A percentile compares a stretch with the other conserved stretches of the same genome.
Evolutionary conservation across 2,888 invertebrate genomes (phyloP).

Genomic region (Cordilura impudica): DNA sequence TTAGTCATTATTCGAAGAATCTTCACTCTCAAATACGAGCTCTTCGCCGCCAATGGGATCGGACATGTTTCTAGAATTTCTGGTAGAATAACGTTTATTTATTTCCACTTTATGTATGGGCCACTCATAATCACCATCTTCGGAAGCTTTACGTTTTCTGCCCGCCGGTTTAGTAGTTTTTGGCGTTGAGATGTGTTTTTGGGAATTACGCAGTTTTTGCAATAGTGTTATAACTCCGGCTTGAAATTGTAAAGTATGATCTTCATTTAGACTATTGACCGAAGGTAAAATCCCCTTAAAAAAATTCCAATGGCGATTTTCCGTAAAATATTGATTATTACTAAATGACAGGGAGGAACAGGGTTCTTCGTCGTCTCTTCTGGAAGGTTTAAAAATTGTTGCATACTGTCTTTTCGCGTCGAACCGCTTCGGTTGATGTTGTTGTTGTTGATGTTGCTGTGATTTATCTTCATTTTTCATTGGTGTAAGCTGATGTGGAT

Average conservation of each 20-base stretch:
- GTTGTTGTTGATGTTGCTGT: not conserved
- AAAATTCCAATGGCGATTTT: slow-evolving; percentile 52
- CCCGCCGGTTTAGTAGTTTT: not conserved
- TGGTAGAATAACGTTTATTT: not conserved
- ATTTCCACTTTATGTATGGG: not conserved
- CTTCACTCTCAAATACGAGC: not conserved
- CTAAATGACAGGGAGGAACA: not conserved
- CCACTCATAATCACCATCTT: not conserved
- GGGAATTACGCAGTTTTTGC: slow-evolving; percentile 38
- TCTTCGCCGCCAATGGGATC: slow-evolving; percentile 37
- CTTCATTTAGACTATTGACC: slow-evolving; percentile 29
- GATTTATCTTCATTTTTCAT: not conserved
- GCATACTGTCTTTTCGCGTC: not conserved
- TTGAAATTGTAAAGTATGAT: slow-evolving; percentile 47
- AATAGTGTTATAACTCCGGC: slow-evolving; percentile 34
- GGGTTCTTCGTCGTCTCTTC: not conserved
- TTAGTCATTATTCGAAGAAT: slow-evolving; percentile 17
- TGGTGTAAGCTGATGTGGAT: not conserved
- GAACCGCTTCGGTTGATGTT: not conserved
- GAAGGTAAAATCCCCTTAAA: slow-evolving; percentile 47
- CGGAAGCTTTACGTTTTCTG: not conserved
- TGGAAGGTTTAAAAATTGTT: slow-evolving; percentile 6
- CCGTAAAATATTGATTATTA: not conserved
- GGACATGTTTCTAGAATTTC: not conserved
- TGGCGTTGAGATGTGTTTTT: not conserved